A percentile compares a stretch with the other conserved stretches of the same genome.
phyloP scores from a whole-genome alignment of 2,113 vertebrate genomes.

The Ictidomys tridecemlineatus region DNA sequence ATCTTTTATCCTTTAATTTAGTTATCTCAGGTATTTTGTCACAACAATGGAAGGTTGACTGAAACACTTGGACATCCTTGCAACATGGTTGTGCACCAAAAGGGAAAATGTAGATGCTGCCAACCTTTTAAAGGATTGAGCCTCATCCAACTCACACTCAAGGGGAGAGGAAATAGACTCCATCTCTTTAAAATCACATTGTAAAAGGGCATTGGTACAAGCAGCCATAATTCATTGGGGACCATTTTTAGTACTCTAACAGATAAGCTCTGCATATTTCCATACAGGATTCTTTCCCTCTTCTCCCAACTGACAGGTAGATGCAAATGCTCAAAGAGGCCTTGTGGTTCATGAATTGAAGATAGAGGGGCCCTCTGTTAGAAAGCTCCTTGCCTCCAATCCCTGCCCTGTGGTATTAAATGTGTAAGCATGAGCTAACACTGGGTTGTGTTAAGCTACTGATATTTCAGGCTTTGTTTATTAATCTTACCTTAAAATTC shows the following conservation, averaged over 20 bases:
- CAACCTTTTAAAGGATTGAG: not conserved
- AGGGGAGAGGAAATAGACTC: not conserved
- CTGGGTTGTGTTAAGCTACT: not conserved
- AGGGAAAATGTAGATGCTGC: not conserved
- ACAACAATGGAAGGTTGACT: not conserved
- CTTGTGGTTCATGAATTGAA: not conserved
- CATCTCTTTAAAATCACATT: not conserved
- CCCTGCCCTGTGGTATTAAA: not conserved
- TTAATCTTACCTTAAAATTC: slow-evolving; percentile 15
- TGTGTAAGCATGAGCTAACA: slow-evolving; percentile 25
- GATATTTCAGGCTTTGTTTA: slow-evolving; percentile 19
- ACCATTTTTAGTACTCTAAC: not conserved
- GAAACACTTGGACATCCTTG: not conserved
- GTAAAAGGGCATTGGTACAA: not conserved
- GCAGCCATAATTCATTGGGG: not conserved
- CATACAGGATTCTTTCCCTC: not conserved
- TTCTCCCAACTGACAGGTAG: not conserved
- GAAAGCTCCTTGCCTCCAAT: not conserved
- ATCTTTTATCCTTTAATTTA: not conserved
- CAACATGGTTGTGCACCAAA: not conserved
- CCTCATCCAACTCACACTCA: not conserved
- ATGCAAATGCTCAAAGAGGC: not conserved
- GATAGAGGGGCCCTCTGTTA: not conserved
- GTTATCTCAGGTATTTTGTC: not conserved
- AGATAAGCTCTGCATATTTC: not conserved